Evolutionary conservation across 2,888 invertebrate genomes (phyloP).

Genomic region (Epinotia brunnichana): DNA sequence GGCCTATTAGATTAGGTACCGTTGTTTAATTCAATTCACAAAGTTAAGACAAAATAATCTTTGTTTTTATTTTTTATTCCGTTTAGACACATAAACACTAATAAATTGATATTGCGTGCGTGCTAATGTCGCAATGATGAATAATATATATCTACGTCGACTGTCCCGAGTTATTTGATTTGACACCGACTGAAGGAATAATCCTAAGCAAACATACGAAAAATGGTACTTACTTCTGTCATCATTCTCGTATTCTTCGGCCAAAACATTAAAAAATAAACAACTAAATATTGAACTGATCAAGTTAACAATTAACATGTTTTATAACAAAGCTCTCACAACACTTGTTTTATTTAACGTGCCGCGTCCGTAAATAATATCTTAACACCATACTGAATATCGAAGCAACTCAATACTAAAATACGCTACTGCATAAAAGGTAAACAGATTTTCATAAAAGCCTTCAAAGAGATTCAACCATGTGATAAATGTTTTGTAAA

Average conservation of each 20-base stretch:
- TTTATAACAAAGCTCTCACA: conserved; percentile 19
- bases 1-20: too few species aligned
- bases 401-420: conserved; percentile 4
- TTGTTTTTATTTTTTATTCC: too few species aligned
- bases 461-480: not conserved
- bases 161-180: not conserved
- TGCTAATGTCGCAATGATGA: not conserved
- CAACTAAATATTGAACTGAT: conserved; percentile 51
- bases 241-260: conserved; percentile 66
- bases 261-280: conserved; percentile 53
- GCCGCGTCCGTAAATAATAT: conserved; percentile 27
- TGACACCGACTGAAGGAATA: not conserved
- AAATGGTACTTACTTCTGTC: conserved; percentile 63
- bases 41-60: too few species aligned
- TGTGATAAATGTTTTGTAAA: conserved; percentile 23
- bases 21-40: too few species aligned
- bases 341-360: conserved; percentile 12
- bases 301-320: conserved; percentile 54
- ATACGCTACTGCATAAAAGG: not conserved
- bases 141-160: not conserved
- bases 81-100: not conserved
- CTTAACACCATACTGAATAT: conserved; percentile 18
- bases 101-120: not conserved
- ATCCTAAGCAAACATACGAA: not conserved
- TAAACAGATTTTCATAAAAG: not conserved